Base-by-base conservation (phyloP, 2,113 vertebrate genomes). In the Saguinus imperator region DNA sequence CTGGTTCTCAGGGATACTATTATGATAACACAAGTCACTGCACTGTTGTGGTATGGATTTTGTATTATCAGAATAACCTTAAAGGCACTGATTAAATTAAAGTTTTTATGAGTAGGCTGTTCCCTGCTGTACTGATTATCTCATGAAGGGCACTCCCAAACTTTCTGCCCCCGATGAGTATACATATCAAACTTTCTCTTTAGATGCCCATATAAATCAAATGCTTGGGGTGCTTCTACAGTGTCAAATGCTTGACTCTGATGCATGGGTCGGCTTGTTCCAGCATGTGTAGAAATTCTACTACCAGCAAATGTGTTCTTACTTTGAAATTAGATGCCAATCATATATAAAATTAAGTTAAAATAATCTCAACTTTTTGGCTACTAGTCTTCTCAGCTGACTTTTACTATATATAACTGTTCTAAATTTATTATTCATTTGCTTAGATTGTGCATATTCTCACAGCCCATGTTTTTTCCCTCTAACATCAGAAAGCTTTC, bases 11-110 rank as follows among this genome's bases (percentile, higher is more conserved):
- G 40, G n/a, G 35, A 89, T 87, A 96, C 87, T 81, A 58, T 76
- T 95, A 52, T 81, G 89, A 94, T 88, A 95, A 97, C 96, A 86
- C 40, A 94, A 93, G 89, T 43, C 88, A 72, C 40, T 21, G 1
- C 89, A 20, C 8, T 93, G 27, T 82, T 52, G 82, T n/a, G 50
- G 3, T 87, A 81, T 66, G 58, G 57, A 84, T 55, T 87, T 96
- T 68, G 18, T 92, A 40, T 48, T 87, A 76, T 77, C 32, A 80
- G 80, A 87, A 85, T 94, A 89, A 85, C 21, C 57, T 76, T 82
- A 84, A 94, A 87, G 32, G 2, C 25, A 68, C 1, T 48, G 52
- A 72, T 83, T 43, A 61, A 80, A 68, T 58, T 70, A 66, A n/a
- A 94, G 17, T 1, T 68, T 13, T 37, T 85, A 37, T 52, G 43